These are phyloP conservation scores for Eristalinus aeneus DNA, from an alignment of 2,888 invertebrate genomes.

Conservation along the genomic window DNA sequence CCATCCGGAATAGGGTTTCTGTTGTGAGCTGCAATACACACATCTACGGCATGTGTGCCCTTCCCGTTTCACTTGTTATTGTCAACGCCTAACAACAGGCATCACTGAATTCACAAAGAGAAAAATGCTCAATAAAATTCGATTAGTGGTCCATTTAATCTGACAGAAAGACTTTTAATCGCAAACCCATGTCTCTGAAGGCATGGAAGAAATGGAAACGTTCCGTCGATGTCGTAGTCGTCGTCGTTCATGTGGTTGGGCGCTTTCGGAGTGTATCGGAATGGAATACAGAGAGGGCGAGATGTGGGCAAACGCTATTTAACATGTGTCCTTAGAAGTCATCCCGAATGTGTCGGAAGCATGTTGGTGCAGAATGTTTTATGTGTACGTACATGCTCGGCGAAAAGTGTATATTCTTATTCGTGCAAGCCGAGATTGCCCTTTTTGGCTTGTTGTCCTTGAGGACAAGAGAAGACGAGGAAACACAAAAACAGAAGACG, in stretches of 20 bases:
- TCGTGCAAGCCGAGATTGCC: conserved; percentile 6
- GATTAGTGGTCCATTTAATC: conserved; percentile 55
- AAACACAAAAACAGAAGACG: conserved; percentile 3
- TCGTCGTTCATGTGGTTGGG: neutral
- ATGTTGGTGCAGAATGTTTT: conserved; percentile 50
- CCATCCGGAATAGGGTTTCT: neutral
- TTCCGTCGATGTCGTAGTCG: conserved; percentile 2
- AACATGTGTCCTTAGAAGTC: conserved; percentile 63
- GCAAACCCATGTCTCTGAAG: conserved; percentile 46
- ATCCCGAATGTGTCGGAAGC: conserved; percentile 56
- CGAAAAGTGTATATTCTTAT: conserved; percentile 15
- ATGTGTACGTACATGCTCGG: conserved; percentile 26
- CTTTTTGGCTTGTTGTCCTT: conserved; percentile 54
- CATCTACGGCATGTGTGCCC: neutral
- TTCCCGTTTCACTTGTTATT: conserved; percentile 1
- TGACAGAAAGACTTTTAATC: conserved; percentile 62
- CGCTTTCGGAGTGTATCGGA: neutral
- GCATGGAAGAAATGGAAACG: conserved; percentile 43
- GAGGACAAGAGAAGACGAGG: conserved; percentile 31
- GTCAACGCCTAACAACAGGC: conserved; percentile 30
- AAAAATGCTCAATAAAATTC: conserved; percentile 58
- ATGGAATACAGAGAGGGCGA: conserved; percentile 16
- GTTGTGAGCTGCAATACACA: neutral
- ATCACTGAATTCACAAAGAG: conserved; percentile 14
- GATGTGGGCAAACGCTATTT: conserved; percentile 56